Conservation (phyloP, 2,888 invertebrate genomes). For the Megamerina dolium region DNA sequence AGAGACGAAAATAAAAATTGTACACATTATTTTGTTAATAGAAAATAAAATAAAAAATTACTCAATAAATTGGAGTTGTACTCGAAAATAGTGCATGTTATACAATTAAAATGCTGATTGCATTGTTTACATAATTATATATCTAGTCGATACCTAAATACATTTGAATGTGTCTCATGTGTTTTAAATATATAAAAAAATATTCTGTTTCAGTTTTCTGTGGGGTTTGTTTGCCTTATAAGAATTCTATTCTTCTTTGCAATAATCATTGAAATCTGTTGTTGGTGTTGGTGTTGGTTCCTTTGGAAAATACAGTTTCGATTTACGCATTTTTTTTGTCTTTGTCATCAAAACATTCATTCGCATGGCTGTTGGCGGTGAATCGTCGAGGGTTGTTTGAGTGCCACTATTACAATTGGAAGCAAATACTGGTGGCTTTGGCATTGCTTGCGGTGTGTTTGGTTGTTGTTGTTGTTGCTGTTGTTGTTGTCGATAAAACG, state of each 20-base stretch:
- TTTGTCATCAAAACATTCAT: not conserved
- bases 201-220: too few relatives aligned
- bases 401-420: not conserved
- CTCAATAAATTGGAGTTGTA: too few relatives aligned
- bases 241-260: conserved; percentile 1
- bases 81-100: too few relatives aligned
- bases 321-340: not conserved
- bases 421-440: not conserved
- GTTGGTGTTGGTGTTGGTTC: not conserved
- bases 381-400: not conserved
- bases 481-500: not conserved
- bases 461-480: not conserved
- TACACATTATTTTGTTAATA: too few relatives aligned
- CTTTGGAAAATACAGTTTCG: conserved; percentile 5
- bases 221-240: too few relatives aligned
- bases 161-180: too few relatives aligned
- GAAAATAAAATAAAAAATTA: too few relatives aligned
- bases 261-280: not conserved
- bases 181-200: too few relatives aligned
- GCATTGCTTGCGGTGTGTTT: not conserved
- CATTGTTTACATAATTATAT: too few relatives aligned
- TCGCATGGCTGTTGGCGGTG: not conserved
- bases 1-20: too few relatives aligned
- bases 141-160: too few relatives aligned
- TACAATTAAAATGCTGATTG: too few relatives aligned